Evolutionary conservation across 1,140 invertebrate genomes (phyloP).

Genomic region (Ceratosolen fusciceps): DNA sequence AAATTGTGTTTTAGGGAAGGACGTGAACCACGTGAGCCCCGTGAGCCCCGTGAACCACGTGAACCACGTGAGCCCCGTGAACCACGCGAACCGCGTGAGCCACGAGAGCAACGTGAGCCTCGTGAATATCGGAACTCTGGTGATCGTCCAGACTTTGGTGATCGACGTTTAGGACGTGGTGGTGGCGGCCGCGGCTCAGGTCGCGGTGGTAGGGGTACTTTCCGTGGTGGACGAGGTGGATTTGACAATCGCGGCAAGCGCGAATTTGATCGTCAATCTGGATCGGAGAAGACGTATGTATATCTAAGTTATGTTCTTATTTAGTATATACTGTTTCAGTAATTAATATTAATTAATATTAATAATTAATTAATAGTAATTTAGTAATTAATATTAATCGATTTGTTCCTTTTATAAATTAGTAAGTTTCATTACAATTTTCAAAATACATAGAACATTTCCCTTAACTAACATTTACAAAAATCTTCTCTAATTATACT

Average conservation of each 20-base stretch:
- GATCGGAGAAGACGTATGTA: slow-evolving; percentile 91
- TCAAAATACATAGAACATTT: background rate
- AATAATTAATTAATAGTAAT: no score
- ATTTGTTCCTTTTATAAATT: background rate
- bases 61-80: slow-evolving; percentile 59
- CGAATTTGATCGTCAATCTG: slow-evolving; percentile 95
- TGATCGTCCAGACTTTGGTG: slow-evolving; percentile 55
- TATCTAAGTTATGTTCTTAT: slow-evolving; percentile 18
- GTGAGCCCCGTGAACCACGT: slow-evolving; percentile 62
- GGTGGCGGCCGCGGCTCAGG: slow-evolving; percentile 63
- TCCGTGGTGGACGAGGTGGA: slow-evolving; percentile 65
- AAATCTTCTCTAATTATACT: no score
- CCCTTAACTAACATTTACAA: background rate
- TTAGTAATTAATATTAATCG: no score
- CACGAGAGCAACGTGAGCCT: slow-evolving; percentile 59
- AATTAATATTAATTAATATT: no score
- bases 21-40: slow-evolving; percentile 15
- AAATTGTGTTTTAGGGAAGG: slow-evolving; percentile 44
- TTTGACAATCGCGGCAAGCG: slow-evolving; percentile 86
- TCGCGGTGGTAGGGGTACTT: slow-evolving; percentile 67
- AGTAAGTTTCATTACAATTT: slow-evolving; percentile 51
- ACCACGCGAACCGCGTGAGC: slow-evolving; percentile 10
- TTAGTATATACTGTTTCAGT: no score
- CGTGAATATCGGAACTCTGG: slow-evolving; percentile 61
- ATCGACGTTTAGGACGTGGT: slow-evolving; percentile 57